Evolutionary conservation across 2,113 vertebrate genomes (phyloP), one percentile per base, ranked within the genome.

Genomic region (Micromys minutus): DNA sequence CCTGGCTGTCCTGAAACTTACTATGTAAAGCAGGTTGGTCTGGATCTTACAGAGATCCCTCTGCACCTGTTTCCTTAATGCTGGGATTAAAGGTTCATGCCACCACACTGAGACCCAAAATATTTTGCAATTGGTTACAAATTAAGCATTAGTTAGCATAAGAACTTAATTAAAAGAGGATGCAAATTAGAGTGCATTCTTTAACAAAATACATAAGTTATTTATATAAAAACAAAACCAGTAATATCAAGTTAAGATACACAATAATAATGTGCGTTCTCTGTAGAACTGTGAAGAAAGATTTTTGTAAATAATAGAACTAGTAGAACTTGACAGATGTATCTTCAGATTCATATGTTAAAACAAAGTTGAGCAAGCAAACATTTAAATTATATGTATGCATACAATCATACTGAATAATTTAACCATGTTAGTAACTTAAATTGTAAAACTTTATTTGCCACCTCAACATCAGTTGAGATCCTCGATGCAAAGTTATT

Each of bases 381-480:
- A 36, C 13, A 84, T 24, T 61, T 17, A 5, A 16, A 61, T 59
- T 83, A 9, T 81, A 31, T 45, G 39, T 45, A 84, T 26, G 45
- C 26, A 31, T 45, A 45, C 63, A 92, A 72, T 65, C 3, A 26
- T 42, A 76, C 5, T 67, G 26, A 67, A 89, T 50, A 75, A 85
- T 77, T 87, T 81, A 69, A 88, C 16, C 45, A 63, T 84, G 6
- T n/a, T n/a, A n/a, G n/a, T 52, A 86, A 26, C 12, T 81, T 90
- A 71, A 92, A 84, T 63, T 45, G 42, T 29, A 90, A 87, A 87
- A 80, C 8, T 71, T 88, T 29, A 55, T 74, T 96, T 7, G 89
- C 65, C 69, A 71, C 26, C 29, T 39, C 81, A 75, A 55, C 59
- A 75, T 13, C 22, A 52, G 13, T 61, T 79, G 84, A 77, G 19